Base-by-base conservation (phyloP, 2,113 vertebrate species). In the Scatophagus argus region DNA sequence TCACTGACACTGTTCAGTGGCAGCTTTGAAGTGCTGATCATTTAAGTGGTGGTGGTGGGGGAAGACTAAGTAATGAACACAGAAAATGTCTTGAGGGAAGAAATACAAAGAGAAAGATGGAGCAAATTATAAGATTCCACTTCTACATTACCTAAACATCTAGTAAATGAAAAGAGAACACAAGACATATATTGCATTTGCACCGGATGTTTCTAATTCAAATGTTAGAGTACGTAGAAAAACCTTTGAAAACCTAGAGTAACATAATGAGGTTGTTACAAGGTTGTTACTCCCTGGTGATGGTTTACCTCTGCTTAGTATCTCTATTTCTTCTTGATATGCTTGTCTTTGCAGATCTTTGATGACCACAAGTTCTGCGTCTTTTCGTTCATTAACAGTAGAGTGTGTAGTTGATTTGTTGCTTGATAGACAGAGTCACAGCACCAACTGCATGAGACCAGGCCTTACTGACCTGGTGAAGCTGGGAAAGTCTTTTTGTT, bases 21-120 rank as follows among this genome's bases (percentile, higher is more conserved):
- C 47, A 56, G 58, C 81, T 84, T 74, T 79, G 63, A 82, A 82
- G 51, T 82, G 79, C 84, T 85, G 79, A 90, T 87, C 52, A 65
- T 74, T 83, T 56, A 63, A n/a, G n/a, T n/a, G n/a, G n/a, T n/a
- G n/a, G n/a, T 25, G 21, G n/a, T 54, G 25, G 52, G 52, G 23
- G 47, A 68, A 46, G 14, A 27, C 49, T 13, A 54, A 43, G 8
- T n/a, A 67, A 70, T 47, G 46, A 58, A 69, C 25, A 58, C 32
- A 23, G 19, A 74, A 41, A 41, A 59, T 51, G 39, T 61, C 27
- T 32, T 29, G 4, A 41, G 25, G 55, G 25, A 44, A 59, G 49
- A 47, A 43, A 54, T 16, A 29, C 9, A 16, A 66, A 31, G 5
- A 47, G 31, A 34, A 43, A 61, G 16, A 60, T 29, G 19, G 5